Evolutionary conservation across 2,113 vertebrate species (phyloP), one percentile per base, ranked within the genome.

Genomic region (Tupaia chinensis): DNA sequence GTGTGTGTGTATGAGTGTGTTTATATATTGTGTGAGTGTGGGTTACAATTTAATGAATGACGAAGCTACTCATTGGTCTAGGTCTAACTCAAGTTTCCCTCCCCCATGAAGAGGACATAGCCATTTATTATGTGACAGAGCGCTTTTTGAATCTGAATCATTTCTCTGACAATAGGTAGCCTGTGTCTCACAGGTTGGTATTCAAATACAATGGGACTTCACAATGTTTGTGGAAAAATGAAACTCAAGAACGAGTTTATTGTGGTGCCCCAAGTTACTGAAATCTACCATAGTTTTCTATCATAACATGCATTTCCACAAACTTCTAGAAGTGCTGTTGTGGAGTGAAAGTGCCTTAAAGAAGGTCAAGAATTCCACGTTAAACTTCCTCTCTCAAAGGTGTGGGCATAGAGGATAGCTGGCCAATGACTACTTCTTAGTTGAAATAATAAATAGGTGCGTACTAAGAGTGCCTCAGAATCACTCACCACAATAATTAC

Each of bases 381-480:
- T 44, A 73, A 27, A 34, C 85, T 81, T 77, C 54, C 58, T 88
- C 8, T 69, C n/a, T 63, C n/a, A 66, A 19, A 61, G 72, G 65
- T 0, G 0, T 61, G 61, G 56, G 25, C 90, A 9, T 73, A 87
- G 79, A 91, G 61, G 25, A 66, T 56, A 73, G 54, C 72, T 69
- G 11, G 84, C 80, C 72, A 56, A 0, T 84, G 81, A 82, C 54
- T 87, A 53, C 63, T 84, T 72, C 44, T 9, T 79, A 79, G 73
- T 88, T 81, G 77, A 92, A 89, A 77, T 89, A 83, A 85, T 92
- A 92, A 81, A 83, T 61, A 63, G 72, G 53, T 65, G 4, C 68
- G 9, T 61, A 73, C 65, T 85, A 68, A 61, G 53, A 87, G 60
- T 72, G 74, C 88, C 92, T 87, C 73, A 61, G 94, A 95, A 85